These are phyloP conservation scores for Papilio glaucus DNA, from an alignment of 1,140 invertebrate species.

Conservation along the genomic window DNA sequence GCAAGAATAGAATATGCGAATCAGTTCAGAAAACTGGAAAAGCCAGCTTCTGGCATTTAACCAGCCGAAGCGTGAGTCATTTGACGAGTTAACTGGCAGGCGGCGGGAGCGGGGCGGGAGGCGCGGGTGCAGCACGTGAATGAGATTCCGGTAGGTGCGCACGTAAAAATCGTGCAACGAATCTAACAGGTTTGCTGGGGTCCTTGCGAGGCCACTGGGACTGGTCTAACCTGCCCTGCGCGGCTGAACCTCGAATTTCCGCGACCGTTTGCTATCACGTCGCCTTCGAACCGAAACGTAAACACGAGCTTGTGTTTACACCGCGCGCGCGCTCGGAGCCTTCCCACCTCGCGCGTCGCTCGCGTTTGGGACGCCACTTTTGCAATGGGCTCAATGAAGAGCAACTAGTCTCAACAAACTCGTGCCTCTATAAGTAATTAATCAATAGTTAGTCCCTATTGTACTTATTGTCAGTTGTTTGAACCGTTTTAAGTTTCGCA, in stretches of 20 bases:
- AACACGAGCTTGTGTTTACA: slow-evolving; percentile 56
- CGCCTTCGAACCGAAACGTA: slow-evolving; percentile 60
- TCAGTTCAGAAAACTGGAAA: slow-evolving; percentile 79
- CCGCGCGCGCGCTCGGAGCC: slow-evolving; percentile 34
- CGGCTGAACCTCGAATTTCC: slow-evolving; percentile 80
- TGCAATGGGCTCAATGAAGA: slow-evolving; percentile 50
- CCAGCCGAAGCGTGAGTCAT: slow-evolving; percentile 78
- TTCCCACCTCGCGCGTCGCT: slow-evolving; percentile 39
- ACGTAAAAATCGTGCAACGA: slow-evolving; percentile 83
- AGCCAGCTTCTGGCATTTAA: slow-evolving; percentile 80
- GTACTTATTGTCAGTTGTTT: slow-evolving; percentile 68
- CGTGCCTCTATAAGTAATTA: slow-evolving; percentile 69
- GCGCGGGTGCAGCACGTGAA: slow-evolving; percentile 77
- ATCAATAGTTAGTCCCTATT: slow-evolving; percentile 67
- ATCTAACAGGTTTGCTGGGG: slow-evolving; percentile 83
- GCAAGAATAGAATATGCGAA: slow-evolving; percentile 71
- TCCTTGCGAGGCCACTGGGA: slow-evolving; percentile 82
- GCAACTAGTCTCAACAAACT: slow-evolving; percentile 48
- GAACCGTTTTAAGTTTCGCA: slow-evolving; percentile 69
- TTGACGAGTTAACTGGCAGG: slow-evolving; percentile 79
- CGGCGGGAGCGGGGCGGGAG: slow-evolving; percentile 53
- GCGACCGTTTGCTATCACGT: slow-evolving; percentile 76
- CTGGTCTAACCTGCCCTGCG: slow-evolving; percentile 82
- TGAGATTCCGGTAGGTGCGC: slow-evolving; percentile 82
- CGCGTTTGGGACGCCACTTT: slow-evolving; percentile 40